Evolutionary conservation across 2,888 invertebrate genomes (phyloP).

Genomic region (Epinotia bilunana): DNA sequence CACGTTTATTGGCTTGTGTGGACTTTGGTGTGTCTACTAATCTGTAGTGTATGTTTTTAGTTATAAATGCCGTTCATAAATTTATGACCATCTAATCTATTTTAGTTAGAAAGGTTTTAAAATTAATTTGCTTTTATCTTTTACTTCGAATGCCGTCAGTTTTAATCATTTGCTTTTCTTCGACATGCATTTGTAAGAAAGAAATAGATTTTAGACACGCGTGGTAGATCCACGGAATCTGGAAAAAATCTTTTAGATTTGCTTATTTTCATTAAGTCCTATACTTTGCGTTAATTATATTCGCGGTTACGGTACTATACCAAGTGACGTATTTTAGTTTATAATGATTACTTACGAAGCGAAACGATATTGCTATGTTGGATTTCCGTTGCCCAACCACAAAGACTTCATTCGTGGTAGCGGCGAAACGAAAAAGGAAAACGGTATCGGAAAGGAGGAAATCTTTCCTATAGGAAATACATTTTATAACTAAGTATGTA

Average conservation of each 20-base stretch:
- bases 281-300: not conserved
- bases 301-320: not conserved
- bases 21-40: not conserved
- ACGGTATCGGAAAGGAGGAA: not conserved
- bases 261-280: not conserved
- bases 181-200: too few relatives aligned
- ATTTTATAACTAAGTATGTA: not conserved
- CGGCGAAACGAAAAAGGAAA: conserved; percentile 4
- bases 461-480: not conserved
- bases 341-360: not conserved
- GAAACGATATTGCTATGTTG: not conserved
- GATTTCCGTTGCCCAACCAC: conserved; percentile 9
- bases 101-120: not conserved
- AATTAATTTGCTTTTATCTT: not conserved
- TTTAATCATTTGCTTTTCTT: too few relatives aligned
- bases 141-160: not conserved
- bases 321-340: not conserved
- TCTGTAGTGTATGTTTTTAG: not conserved
- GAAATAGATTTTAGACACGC: not conserved
- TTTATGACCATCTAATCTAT: not conserved
- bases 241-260: not conserved
- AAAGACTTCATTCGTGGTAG: conserved; percentile 1
- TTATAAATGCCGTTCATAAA: not conserved
- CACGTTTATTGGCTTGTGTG: conserved; percentile 4
- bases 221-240: not conserved